phyloP scores from a whole-genome alignment of 1,140 invertebrate genomes.

The Hypsibius dujardini region DNA sequence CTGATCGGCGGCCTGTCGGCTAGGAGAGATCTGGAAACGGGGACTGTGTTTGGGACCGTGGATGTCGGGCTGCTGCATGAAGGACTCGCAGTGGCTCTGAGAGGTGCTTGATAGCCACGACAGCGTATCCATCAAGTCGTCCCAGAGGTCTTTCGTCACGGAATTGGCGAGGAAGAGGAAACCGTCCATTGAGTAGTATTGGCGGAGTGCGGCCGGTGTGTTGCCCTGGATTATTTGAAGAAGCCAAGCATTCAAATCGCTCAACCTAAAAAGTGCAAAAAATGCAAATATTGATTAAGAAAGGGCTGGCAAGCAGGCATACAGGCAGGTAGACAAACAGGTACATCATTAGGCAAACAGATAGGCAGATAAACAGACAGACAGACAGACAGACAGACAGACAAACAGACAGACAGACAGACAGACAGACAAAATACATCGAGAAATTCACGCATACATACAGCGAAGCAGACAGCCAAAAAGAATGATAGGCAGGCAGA shows the following conservation, averaged over 20 bases:
- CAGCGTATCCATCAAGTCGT: constrained; percentile 5
- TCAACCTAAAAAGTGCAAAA: background rate
- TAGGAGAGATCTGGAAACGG: background rate
- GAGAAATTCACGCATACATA: too few relatives aligned
- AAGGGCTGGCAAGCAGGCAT: too few relatives aligned
- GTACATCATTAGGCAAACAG: too few relatives aligned
- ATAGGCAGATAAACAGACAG: too few relatives aligned
- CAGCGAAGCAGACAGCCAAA: too few relatives aligned
- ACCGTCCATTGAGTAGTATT: background rate
- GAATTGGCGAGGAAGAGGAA: background rate
- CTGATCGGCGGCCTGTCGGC: background rate
- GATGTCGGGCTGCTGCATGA: background rate
- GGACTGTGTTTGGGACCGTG: background rate
- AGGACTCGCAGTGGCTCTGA: background rate
- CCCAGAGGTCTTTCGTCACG: constrained; percentile 5
- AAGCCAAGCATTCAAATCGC: background rate
- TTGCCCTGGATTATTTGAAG: background rate
- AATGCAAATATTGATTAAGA: too few relatives aligned
- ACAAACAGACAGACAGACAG: too few relatives aligned
- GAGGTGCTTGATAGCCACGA: background rate
- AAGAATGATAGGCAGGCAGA: too few relatives aligned
- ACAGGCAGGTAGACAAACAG: too few relatives aligned
- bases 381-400: too few relatives aligned
- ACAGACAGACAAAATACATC: too few relatives aligned
- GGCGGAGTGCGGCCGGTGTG: background rate